Evolutionary conservation across 1,140 invertebrate genomes (phyloP).

Genomic region (Drosophila arizonae): DNA sequence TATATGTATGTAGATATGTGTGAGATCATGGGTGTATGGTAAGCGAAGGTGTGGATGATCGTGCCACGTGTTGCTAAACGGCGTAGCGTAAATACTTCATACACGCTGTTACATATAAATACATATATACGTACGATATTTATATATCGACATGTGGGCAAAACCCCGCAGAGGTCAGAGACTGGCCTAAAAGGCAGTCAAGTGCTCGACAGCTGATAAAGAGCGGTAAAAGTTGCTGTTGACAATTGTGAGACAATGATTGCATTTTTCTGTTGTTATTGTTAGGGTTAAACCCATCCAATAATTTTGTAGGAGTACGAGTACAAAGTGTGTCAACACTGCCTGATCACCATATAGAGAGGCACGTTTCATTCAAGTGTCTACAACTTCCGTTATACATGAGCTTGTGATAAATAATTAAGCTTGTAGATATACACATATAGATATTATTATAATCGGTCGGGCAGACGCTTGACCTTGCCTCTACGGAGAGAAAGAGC

Average conservation of each 20-base stretch:
- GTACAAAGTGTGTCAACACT: constrained; percentile 26
- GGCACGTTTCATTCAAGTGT: constrained; percentile 16
- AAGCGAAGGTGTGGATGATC: constrained; percentile 28
- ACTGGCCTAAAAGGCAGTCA: constrained; percentile 26
- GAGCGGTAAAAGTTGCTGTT: constrained; percentile 47
- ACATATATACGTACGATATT: neutral
- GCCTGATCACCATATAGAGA: constrained; percentile 7
- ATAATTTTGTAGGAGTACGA: constrained; percentile 6
- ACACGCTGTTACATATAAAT: neutral
- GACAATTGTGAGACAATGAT: constrained; percentile 25
- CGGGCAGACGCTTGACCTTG: constrained; percentile 31
- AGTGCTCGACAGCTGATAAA: constrained; percentile 23
- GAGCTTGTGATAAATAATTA: constrained; percentile 3
- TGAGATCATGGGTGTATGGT: constrained; percentile 5
- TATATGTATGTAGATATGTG: too few species aligned
- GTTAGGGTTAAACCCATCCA: constrained; percentile 41
- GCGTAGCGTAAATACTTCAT: constrained; percentile 10
- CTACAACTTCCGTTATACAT: constrained; percentile 39
- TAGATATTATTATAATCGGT: constrained; percentile 20
- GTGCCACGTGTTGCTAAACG: constrained; percentile 33
- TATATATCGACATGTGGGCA: constrained; percentile 16
- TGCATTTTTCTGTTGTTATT: neutral
- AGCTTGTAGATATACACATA: neutral
- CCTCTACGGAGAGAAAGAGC: neutral
- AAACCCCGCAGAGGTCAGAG: constrained; percentile 44